phyloP scores from a whole-genome alignment of 2,888 invertebrate species.

The Lepidocyrtoides sp. region DNA sequence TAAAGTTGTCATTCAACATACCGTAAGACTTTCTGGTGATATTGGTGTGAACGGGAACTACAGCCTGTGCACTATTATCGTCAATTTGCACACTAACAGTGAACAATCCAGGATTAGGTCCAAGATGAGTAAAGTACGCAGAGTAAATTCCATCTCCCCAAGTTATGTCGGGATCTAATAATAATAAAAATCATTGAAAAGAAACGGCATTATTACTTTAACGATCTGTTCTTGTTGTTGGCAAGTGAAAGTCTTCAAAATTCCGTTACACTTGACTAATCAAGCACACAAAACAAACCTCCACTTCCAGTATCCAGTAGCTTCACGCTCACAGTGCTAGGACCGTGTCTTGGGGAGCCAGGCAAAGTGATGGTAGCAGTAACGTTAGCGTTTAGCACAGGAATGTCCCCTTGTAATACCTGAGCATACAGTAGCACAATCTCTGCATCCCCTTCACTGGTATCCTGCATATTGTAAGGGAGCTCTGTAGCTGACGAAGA shows the following conservation, averaged over 20 bases:
- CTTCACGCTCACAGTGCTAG: slow-evolving; percentile 83
- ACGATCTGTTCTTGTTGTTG: not conserved
- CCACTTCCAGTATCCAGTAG: slow-evolving; percentile 85
- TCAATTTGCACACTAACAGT: slow-evolving; percentile 86
- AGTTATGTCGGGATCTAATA: slow-evolving; percentile 86
- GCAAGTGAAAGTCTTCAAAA: not conserved
- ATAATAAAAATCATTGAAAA: slow-evolving; percentile 35
- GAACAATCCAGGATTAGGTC: slow-evolving; percentile 86
- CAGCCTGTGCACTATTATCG: slow-evolving; percentile 85
- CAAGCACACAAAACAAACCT: slow-evolving; percentile 81
- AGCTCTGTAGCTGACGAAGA: slow-evolving; percentile 36
- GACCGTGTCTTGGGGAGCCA: slow-evolving; percentile 82
- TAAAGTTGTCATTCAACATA: slow-evolving; percentile 53
- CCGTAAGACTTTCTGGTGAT: slow-evolving; percentile 84
- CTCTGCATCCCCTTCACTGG: slow-evolving; percentile 57
- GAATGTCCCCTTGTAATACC: slow-evolving; percentile 85
- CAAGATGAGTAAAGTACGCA: slow-evolving; percentile 86
- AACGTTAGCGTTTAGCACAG: slow-evolving; percentile 86
- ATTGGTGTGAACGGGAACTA: slow-evolving; percentile 85
- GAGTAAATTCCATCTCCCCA: slow-evolving; percentile 87
- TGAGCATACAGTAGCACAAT: slow-evolving; percentile 85
- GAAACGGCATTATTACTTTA: not conserved
- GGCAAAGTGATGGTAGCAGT: slow-evolving; percentile 85
- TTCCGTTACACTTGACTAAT: slow-evolving; percentile 9
- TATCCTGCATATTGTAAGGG: slow-evolving; percentile 38